Evolutionary conservation across 1,140 invertebrate genomes (phyloP).

Genomic region (Tachypleus tridentatus): DNA sequence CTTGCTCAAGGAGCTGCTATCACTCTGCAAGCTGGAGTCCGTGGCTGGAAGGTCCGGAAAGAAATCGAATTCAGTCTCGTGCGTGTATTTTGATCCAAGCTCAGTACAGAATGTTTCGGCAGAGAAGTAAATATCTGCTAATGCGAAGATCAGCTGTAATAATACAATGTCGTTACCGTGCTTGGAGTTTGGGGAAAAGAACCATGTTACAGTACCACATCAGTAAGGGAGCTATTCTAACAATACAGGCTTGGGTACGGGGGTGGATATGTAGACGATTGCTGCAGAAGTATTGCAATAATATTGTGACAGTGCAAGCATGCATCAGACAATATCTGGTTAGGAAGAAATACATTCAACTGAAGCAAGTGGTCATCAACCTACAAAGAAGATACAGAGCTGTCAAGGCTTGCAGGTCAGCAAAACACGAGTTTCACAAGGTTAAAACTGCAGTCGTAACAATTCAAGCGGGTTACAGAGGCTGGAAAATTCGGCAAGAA

Average conservation of each 20-base stretch:
- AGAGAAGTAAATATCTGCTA: not conserved
- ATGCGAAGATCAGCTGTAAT: not conserved
- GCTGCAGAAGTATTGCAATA: too few species aligned
- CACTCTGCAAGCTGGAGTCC: not conserved
- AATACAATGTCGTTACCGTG: too few species aligned
- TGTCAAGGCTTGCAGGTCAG: too few species aligned
- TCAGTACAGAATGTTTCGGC: not conserved
- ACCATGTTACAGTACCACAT: not conserved
- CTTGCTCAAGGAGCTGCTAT: not conserved
- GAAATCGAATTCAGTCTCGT: constrained; percentile 5
- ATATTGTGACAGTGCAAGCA: too few species aligned
- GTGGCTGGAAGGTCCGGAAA: not conserved
- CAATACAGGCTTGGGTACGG: not conserved
- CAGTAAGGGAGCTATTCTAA: not conserved
- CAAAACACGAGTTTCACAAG: not conserved
- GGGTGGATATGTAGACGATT: too few species aligned
- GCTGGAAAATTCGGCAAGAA: not conserved
- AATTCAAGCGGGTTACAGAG: not conserved
- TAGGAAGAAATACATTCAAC: not conserved
- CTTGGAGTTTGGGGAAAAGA: not conserved
- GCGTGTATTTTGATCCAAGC: constrained; percentile 24
- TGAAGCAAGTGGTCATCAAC: not conserved
- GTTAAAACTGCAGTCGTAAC: not conserved
- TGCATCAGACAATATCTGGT: not conserved
- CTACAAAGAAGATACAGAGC: too few species aligned